phyloP scores from a whole-genome alignment of 2,797 vertebrate species.

The Betta splendens region DNA sequence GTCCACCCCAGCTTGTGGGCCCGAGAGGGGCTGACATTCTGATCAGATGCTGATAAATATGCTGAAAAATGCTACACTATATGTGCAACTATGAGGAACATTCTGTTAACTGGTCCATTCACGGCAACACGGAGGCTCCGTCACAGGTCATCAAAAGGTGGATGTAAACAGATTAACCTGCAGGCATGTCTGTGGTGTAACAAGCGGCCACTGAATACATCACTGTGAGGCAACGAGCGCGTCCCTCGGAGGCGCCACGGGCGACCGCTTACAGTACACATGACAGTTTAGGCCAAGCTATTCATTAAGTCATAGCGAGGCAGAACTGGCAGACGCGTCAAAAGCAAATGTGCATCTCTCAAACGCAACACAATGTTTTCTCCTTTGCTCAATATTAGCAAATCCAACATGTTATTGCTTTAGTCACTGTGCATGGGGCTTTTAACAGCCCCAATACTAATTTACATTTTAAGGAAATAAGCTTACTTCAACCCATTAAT shows the following conservation, averaged over 20 bases:
- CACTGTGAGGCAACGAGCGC: constrained; percentile 38
- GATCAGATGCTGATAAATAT: no score
- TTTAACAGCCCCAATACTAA: constrained; percentile 27
- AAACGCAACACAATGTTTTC: constrained; percentile 9
- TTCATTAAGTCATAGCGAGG: constrained; percentile 41
- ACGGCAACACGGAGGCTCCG: constrained; percentile 13
- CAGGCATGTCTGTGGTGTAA: constrained; percentile 27
- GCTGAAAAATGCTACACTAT: no score
- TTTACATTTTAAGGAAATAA: constrained; percentile 52
- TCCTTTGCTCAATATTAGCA: constrained; percentile 14
- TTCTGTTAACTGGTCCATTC: constrained; percentile 26
- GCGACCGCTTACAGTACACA: constrained; percentile 45
- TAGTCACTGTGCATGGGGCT: constrained; percentile 15
- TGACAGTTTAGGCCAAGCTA: constrained; percentile 35
- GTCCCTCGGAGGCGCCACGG: constrained; percentile 38
- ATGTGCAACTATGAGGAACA: neutral
- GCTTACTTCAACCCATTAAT: constrained; percentile 50
- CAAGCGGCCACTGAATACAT: constrained; percentile 39
- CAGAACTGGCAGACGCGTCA: constrained; percentile 28
- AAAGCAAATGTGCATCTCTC: constrained; percentile 8
- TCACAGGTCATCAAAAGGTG: constrained; percentile 46
- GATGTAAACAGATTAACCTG: constrained; percentile 64
- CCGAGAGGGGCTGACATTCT: no score
- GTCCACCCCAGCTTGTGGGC: no score
- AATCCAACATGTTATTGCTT: constrained; percentile 30